A percentile compares a stretch with the other conserved stretches of the same genome.
Evolutionary conservation across 1,140 invertebrate species (phyloP).

Genomic region (Diorhabda elongata): DNA sequence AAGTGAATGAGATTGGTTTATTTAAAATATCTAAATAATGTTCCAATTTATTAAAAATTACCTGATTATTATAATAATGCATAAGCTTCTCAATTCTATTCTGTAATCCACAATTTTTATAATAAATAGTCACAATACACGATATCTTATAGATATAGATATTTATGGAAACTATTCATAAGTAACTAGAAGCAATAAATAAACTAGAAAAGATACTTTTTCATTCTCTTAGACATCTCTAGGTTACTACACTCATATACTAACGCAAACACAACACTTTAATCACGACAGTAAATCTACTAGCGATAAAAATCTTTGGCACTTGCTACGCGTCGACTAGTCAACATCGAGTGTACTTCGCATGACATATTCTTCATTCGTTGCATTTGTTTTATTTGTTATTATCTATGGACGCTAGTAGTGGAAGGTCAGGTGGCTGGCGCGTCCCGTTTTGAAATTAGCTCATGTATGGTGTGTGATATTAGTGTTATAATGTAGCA

Average conservation of each 20-base stretch:
- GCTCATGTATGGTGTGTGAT: not conserved
- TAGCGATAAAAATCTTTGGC: not conserved
- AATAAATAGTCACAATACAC: too few species aligned
- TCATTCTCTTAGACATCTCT: not conserved
- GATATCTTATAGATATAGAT: not conserved
- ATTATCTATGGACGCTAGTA: not conserved
- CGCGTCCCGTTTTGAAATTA: not conserved
- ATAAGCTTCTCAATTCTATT: too few species aligned
- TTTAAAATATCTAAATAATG: too few species aligned
- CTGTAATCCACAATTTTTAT: too few species aligned
- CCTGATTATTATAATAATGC: too few species aligned
- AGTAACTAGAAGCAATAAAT: not conserved
- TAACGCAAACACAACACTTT: not conserved
- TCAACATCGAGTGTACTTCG: not conserved
- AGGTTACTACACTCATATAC: not conserved
- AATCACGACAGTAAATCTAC: not conserved
- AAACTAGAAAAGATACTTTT: constrained; percentile 1
- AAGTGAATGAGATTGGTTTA: too few species aligned
- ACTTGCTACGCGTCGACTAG: not conserved
- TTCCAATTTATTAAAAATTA: too few species aligned
- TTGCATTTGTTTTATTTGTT: not conserved
- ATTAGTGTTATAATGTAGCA: not conserved
- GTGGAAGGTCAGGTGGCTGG: constrained; percentile 1
- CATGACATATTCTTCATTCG: constrained; percentile 2
- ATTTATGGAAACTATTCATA: not conserved